Conservation (phyloP, 2,797 vertebrate species). For the Fistularia commersonii region DNA sequence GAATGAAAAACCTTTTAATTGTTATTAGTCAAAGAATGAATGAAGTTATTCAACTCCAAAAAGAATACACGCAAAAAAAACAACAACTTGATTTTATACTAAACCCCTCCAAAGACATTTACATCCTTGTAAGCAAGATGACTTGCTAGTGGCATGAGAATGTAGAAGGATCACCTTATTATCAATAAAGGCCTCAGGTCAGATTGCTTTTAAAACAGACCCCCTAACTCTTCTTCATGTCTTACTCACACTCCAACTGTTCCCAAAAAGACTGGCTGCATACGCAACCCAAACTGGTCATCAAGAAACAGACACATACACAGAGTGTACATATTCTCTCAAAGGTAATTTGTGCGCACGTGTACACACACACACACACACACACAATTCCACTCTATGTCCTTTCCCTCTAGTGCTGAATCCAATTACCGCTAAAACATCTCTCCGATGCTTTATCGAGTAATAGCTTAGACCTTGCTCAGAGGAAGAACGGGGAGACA, state of each 20-base stretch:
- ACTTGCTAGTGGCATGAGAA: background rate
- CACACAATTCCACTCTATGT: conserved; percentile 38
- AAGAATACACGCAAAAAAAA: too few species aligned
- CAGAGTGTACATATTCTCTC: too few species aligned
- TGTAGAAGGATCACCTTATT: conserved; percentile 3
- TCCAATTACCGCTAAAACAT: conserved; percentile 69
- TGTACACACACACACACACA: background rate
- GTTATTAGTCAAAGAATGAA: too few species aligned
- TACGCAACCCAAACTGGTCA: conserved; percentile 10
- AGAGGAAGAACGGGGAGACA: conserved; percentile 26
- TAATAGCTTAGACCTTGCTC: conserved; percentile 50
- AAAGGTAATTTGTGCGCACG: background rate
- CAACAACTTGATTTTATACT: too few species aligned
- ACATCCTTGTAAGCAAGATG: too few species aligned
- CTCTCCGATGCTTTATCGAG: conserved; percentile 62
- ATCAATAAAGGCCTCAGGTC: conserved; percentile 10
- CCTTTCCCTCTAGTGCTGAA: conserved; percentile 52
- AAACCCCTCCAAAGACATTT: too few species aligned
- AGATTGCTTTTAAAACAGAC: conserved; percentile 11
- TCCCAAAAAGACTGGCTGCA: conserved; percentile 51
- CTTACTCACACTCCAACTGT: conserved; percentile 47
- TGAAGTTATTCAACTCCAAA: too few species aligned
- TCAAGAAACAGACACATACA: background rate
- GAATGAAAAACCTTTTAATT: too few species aligned
- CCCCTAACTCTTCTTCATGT: conserved; percentile 3